These are phyloP conservation scores for Maniola jurtina DNA, from an alignment of 1,140 invertebrate species.

Conservation along the genomic window DNA sequence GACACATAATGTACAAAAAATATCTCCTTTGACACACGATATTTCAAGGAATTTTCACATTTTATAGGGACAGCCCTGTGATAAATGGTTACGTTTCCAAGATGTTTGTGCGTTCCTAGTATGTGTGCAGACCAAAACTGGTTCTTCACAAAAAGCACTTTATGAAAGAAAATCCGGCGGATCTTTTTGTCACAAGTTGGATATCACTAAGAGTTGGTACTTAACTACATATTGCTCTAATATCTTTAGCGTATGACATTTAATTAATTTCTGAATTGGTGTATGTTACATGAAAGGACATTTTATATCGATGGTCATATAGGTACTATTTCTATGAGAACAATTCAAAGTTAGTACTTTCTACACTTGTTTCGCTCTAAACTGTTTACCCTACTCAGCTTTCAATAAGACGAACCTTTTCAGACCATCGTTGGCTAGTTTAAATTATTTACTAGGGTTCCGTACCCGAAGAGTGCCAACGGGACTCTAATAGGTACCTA, in stretches of 20 bases:
- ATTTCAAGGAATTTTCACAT: constrained; percentile 2
- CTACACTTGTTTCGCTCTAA: no score
- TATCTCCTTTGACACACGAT: constrained; percentile 8
- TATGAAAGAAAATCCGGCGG: constrained; percentile 36
- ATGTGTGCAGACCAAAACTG: constrained; percentile 44
- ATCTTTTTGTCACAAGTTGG: constrained; percentile 39
- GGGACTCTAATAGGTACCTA: no score
- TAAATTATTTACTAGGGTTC: no score
- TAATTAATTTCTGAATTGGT: no score
- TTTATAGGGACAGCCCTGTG: constrained; percentile 32
- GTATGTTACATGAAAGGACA: no score
- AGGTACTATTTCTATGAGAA: no score
- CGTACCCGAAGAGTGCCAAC: no score
- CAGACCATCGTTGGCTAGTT: no score
- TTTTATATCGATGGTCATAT: no score
- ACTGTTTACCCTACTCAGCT: no score
- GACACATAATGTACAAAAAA: constrained; percentile 9
- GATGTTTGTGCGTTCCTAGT: constrained; percentile 47
- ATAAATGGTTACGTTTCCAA: constrained; percentile 48
- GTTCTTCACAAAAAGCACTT: constrained; percentile 52
- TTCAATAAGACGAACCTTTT: no score
- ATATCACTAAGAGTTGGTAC: constrained; percentile 11
- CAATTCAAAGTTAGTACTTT: no score
- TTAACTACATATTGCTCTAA: constrained; percentile 1
- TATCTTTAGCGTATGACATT: constrained; percentile 6